A percentile compares a stretch with the other conserved stretches of the same genome.
phyloP scores from a whole-genome alignment of 2,113 vertebrate genomes.

The Odocoileus virginianus region DNA sequence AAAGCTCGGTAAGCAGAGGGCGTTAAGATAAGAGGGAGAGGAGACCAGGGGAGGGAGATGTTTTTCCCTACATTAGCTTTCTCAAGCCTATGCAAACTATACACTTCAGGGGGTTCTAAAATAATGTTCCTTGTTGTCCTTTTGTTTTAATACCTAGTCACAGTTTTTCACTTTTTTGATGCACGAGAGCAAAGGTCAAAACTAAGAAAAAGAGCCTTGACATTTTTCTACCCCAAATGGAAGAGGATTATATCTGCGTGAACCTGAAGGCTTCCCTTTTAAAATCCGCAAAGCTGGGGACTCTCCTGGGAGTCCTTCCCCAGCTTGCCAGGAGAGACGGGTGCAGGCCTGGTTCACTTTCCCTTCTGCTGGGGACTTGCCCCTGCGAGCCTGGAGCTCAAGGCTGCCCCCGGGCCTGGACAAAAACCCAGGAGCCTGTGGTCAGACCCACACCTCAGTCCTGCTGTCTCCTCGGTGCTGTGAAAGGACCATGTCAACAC shows the following conservation, averaged over 20 bases:
- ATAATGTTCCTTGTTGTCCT: not conserved
- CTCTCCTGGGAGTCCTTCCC: not conserved
- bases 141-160: not conserved
- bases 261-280: not conserved
- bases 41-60: not conserved
- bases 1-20: not conserved
- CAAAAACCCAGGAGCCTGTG: not conserved
- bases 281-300: not conserved
- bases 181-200: not conserved
- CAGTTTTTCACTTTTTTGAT: not conserved
- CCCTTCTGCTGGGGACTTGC: not conserved
- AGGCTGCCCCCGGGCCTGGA: not conserved
- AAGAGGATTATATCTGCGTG: not conserved
- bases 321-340: not conserved
- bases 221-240: not conserved
- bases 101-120: not conserved
- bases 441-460: not conserved
- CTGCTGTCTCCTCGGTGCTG: rapidly evolving
- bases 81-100: not conserved
- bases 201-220: not conserved
- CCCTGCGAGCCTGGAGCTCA: not conserved
- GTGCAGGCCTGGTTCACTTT: not conserved
- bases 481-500: not conserved
- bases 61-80: not conserved
- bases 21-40: not conserved